Evolutionary conservation across 2,888 invertebrate genomes (phyloP).

Genomic region (Adelognathus sp.): DNA sequence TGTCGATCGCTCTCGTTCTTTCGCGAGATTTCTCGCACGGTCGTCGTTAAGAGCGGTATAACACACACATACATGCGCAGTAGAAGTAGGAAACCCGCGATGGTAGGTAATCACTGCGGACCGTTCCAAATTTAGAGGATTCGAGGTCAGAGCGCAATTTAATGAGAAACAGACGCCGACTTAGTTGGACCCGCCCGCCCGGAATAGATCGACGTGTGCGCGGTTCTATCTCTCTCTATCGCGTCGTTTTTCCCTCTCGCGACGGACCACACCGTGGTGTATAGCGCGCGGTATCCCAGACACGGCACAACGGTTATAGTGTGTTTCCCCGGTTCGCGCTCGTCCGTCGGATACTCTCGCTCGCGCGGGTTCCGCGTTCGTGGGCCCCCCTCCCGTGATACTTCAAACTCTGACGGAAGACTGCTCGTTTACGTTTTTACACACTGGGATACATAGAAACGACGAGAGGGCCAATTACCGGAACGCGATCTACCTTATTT

Average conservation of each 20-base stretch:
- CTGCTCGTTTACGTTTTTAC: no score
- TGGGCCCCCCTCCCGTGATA: background rate
- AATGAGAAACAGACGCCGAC: slow-evolving; percentile 80
- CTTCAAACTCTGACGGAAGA: background rate
- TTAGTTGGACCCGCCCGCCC: slow-evolving; percentile 75
- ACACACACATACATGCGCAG: slow-evolving; percentile 41
- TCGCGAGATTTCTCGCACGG: slow-evolving; percentile 10
- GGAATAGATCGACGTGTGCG: slow-evolving; percentile 77
- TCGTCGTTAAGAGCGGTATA: slow-evolving; percentile 16
- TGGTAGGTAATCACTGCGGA: slow-evolving; percentile 74
- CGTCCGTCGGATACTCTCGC: slow-evolving; percentile 47
- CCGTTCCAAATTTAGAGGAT: slow-evolving; percentile 80
- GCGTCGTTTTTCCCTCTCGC: slow-evolving; percentile 33
- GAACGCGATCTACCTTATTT: slow-evolving; percentile 45
- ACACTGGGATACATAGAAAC: no score
- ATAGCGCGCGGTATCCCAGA: background rate
- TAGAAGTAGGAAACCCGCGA: slow-evolving; percentile 52
- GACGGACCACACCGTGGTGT: slow-evolving; percentile 40
- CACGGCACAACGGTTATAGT: slow-evolving; percentile 14
- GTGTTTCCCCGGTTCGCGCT: slow-evolving; percentile 36
- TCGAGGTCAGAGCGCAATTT: slow-evolving; percentile 79
- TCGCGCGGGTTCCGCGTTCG: background rate
- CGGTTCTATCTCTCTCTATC: slow-evolving; percentile 37
- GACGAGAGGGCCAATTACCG: slow-evolving; percentile 61
- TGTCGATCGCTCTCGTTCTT: slow-evolving; percentile 13